Evolutionary conservation across 2,888 invertebrate species (phyloP), one percentile per base, ranked within the genome.

Genomic region (Pyrgus malvae): DNA sequence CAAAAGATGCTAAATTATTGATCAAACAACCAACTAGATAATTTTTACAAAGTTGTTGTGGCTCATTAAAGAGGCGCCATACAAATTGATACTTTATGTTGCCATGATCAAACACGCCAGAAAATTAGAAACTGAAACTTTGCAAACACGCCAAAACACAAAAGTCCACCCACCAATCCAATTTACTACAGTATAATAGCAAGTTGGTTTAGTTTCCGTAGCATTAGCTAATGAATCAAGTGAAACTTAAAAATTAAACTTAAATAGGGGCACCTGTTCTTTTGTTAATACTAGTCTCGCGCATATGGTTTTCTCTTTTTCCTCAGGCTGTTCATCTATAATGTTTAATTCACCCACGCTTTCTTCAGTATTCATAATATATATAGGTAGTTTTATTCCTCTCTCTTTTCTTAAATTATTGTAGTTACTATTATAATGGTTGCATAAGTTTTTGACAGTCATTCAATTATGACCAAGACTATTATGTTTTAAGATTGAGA

Each of bases 231-330:
- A 27, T 2, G 2, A 8, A 27, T 27, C 2, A 27, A 4, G 4
- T 27, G 27, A 27, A 7, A 8, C 2, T 27, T 7, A 27, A 7
- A 4, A 7, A 8, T 27, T 27, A 4, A 4, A 9, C 8, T 2
- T 8, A 7, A 7, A 27, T 27, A 27, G 8, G 17, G 1, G 2
- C 16, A 83, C 88, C 78, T 87, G 88, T 60, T 81, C 75, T 4
- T 68, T 57, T 5, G 82, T 73, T 6, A 86, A 70, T 2, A 75
- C 14, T 53, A 89, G 61, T 61, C 74, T 68, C 2, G 89, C 80
- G 55, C 68, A 71, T 29, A 89, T 72, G 6, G 70, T 69, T 59
- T 72, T 79, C 64, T 85, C 86, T 45, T 75, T 71, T 60, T 72
- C 74, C 61, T 74, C 74, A 48, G 67, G 65, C 37, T 76, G 70